Conservation (phyloP, 2,888 invertebrate genomes). For the Polyploca ridens region DNA sequence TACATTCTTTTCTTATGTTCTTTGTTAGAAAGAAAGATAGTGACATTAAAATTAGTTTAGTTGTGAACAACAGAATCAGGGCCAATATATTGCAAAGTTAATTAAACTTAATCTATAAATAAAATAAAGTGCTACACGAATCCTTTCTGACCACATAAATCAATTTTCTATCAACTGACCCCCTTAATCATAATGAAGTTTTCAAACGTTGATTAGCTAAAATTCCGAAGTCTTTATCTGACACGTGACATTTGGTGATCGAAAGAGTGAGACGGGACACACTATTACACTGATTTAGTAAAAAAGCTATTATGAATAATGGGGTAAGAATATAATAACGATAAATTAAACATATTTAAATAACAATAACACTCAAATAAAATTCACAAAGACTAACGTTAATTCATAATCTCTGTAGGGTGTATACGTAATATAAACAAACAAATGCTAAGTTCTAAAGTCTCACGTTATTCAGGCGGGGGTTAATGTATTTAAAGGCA, state of each 20-base stretch:
- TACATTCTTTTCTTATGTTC: too few species aligned
- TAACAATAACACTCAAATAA: background rate
- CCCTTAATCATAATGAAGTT: too few species aligned
- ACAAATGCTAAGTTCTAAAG: slow-evolving; percentile 65
- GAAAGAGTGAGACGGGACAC: too few species aligned
- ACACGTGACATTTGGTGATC: too few species aligned
- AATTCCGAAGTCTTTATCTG: too few species aligned
- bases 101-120: background rate
- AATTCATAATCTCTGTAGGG: slow-evolving; percentile 6
- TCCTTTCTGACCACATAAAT: background rate
- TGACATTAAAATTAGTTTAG: too few species aligned
- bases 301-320: too few species aligned
- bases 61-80: too few species aligned
- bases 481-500: slow-evolving; percentile 75
- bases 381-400: slow-evolving; percentile 2
- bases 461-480: slow-evolving; percentile 54
- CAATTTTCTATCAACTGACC: background rate
- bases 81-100: background rate
- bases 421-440: slow-evolving; percentile 46
- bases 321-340: background rate
- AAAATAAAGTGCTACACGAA: background rate
- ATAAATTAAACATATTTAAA: background rate
- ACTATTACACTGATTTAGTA: too few species aligned
- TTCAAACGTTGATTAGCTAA: too few species aligned
- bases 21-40: too few species aligned